Evolutionary conservation across 2,888 invertebrate species (phyloP), one percentile per base, ranked within the genome.

Genomic region (Sipha maydis): DNA sequence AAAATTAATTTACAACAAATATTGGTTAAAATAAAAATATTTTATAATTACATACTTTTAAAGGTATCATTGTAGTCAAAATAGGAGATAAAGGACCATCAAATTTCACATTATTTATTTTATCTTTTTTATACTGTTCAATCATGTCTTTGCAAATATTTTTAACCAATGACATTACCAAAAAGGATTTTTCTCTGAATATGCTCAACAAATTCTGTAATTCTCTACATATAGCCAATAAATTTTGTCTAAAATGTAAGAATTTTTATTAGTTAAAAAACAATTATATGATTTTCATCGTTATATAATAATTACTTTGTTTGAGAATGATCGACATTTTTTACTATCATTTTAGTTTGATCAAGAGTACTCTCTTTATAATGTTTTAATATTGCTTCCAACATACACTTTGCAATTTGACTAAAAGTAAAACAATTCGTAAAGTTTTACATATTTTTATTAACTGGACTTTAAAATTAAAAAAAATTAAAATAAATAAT

Each of bases 141-240:
- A 84, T 84, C 56, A 95, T 93, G 91, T 95, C 95, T 91, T 94
- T 94, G 86, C 94, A 93, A 69, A 98, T 93, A 89, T 95, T 95
- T 92, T 96, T 96, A 76, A 96, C 96, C 92, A 97, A 96, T 90
- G 95, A 95, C 90, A 97, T 94, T 25, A 96, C 95, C 91, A 96
- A 96, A 85, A 96, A 93, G 89, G 96, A 94, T 90, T 95, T 94
- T 91, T 97, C 97, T 25, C 96, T 94, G 91, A 96, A 95, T 90
- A 95, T 93, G 61, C 95, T 95, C 92, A 97, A 96, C 90, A 96
- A 93, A 86, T 94, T 93, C 92, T 97, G 97, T 91, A 96, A 94
- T 91, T 95, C 95, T 69, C 97, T 95, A 90, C 97, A 96, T 89
- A 96, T 93, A 61, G 92, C 92, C 91, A 94, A 93, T 90, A 94